Conservation (phyloP, 2,888 invertebrate species). For the Leucophenga maculata region DNA sequence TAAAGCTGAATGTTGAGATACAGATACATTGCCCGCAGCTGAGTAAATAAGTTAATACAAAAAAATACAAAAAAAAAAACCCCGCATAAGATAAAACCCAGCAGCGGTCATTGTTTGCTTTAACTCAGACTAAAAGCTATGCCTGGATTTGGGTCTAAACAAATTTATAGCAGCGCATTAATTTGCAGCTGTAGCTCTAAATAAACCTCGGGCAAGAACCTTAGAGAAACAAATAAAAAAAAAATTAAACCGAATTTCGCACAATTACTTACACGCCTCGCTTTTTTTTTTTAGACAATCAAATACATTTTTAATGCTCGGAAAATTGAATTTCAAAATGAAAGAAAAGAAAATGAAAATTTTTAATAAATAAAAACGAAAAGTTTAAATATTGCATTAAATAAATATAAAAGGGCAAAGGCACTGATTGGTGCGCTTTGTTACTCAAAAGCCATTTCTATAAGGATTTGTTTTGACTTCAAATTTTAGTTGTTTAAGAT, state of each 20-base stretch:
- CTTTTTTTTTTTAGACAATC: background rate
- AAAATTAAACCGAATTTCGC: background rate
- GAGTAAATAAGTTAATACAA: background rate
- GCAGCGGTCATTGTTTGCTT: slow-evolving; percentile 41
- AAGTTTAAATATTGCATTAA: slow-evolving; percentile 1
- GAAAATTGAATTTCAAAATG: background rate
- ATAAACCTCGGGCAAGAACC: slow-evolving; percentile 4
- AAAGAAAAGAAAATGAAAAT: no score
- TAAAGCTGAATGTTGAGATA: background rate
- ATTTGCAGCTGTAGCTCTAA: slow-evolving; percentile 26
- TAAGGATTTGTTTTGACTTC: background rate
- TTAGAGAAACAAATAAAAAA: slow-evolving; percentile 1
- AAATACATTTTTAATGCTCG: slow-evolving; percentile 16
- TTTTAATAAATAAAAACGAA: background rate
- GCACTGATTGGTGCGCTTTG: background rate
- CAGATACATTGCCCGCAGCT: background rate
- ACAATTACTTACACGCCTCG: slow-evolving; percentile 11
- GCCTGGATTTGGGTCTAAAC: background rate
- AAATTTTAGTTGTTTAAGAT: background rate
- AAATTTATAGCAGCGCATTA: slow-evolving; percentile 44
- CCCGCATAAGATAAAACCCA: background rate
- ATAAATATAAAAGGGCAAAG: slow-evolving; percentile 8
- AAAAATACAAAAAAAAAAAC: background rate
- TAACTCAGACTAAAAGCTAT: no score
- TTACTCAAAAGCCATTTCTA: no score